Evolutionary conservation across 2,797 vertebrate species (phyloP).

Genomic region (Pagetopsis macropterus): DNA sequence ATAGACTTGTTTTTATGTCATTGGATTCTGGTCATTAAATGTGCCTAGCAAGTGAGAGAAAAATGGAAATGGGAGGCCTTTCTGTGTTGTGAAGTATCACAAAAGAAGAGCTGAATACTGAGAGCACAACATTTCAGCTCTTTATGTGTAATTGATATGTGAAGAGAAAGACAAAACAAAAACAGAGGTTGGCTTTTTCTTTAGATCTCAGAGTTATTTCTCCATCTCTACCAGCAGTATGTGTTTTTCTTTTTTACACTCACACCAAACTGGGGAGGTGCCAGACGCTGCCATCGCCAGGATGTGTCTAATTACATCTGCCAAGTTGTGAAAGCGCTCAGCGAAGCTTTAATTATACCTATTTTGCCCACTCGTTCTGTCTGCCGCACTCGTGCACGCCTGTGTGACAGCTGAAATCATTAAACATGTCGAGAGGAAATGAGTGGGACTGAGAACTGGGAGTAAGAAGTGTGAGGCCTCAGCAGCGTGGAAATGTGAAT

Average conservation of each 20-base stretch:
- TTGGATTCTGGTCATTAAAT: neutral
- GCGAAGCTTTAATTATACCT: slow-evolving; percentile 79
- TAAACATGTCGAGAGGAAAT: slow-evolving; percentile 39
- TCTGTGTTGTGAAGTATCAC: slow-evolving; percentile 1
- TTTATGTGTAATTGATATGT: slow-evolving; percentile 1
- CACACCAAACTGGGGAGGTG: slow-evolving; percentile 44
- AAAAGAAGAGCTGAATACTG: neutral
- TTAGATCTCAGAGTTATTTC: neutral
- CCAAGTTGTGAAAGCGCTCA: slow-evolving; percentile 70
- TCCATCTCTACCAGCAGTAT: neutral
- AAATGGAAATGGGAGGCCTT: neutral
- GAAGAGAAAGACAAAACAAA: slow-evolving; percentile 13
- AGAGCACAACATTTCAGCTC: slow-evolving; percentile 5
- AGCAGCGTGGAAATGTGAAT: slow-evolving; percentile 46
- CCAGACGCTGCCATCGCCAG: slow-evolving; percentile 66
- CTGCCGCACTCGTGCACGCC: slow-evolving; percentile 33
- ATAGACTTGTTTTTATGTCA: neutral
- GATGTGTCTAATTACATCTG: slow-evolving; percentile 80
- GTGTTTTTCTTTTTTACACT: neutral
- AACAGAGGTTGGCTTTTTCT: neutral
- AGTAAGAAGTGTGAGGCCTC: slow-evolving; percentile 48
- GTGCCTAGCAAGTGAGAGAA: neutral
- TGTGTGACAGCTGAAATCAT: slow-evolving; percentile 65
- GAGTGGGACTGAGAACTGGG: slow-evolving; percentile 34
- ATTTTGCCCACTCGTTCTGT: slow-evolving; percentile 66